A percentile compares a stretch with the other conserved stretches of the same genome.
These are phyloP conservation scores for Indicator maculatus DNA, from an alignment of 2,113 vertebrate species.

Conservation along the genomic window DNA sequence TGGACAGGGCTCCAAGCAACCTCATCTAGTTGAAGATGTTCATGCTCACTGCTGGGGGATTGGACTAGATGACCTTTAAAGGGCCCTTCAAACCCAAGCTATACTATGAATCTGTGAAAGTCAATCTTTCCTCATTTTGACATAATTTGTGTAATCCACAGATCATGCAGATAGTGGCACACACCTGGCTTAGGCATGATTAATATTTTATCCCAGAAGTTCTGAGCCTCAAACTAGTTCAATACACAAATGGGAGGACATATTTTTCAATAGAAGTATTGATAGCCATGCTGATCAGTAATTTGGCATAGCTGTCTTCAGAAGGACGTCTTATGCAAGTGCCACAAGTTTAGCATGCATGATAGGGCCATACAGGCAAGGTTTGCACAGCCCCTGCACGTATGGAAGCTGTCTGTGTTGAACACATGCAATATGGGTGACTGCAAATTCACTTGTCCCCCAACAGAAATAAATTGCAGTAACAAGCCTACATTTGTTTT, in stretches of 20 bases:
- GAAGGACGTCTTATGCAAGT: neutral
- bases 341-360: neutral
- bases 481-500: neutral
- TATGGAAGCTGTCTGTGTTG: neutral
- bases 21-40: neutral
- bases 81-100: neutral
- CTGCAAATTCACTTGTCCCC: neutral
- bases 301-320: neutral
- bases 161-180: neutral
- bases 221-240: neutral
- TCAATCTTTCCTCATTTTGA: neutral
- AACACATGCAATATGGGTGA: accelerated
- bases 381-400: neutral
- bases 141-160: neutral
- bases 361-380: neutral
- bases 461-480: neutral
- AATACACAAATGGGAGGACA: neutral
- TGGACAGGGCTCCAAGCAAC: neutral
- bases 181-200: neutral
- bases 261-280: neutral
- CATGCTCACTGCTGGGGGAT: neutral
- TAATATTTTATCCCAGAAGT: neutral
- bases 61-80: neutral
- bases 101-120: neutral
- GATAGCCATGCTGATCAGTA: neutral